phyloP scores from a whole-genome alignment of 2,888 invertebrate genomes.

The Malacosoma neustria region DNA sequence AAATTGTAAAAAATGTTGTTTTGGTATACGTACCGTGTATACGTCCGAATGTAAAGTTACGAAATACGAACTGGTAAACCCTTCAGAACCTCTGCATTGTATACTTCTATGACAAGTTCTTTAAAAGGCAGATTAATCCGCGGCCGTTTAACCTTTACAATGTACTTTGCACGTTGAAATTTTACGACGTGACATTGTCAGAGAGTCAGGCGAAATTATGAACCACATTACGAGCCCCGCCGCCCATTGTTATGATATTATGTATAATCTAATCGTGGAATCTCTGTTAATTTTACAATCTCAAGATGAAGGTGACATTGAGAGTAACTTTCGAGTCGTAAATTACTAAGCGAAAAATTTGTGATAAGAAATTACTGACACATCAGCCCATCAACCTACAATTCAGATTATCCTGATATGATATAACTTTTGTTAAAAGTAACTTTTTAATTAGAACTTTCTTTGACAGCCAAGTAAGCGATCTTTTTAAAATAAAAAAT shows the following conservation, averaged over 20 bases:
- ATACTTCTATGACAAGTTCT: conserved; percentile 28
- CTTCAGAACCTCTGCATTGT: conserved; percentile 5
- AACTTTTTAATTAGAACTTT: too few relatives aligned
- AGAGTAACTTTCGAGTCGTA: background rate
- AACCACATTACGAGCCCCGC: background rate
- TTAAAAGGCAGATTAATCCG: conserved; percentile 42
- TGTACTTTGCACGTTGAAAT: conserved; percentile 19
- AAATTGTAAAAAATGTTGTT: too few relatives aligned
- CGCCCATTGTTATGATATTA: background rate
- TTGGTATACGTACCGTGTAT: too few relatives aligned
- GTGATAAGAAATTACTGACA: too few relatives aligned
- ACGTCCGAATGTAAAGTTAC: too few relatives aligned
- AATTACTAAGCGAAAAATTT: too few relatives aligned
- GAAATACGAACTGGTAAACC: too few relatives aligned
- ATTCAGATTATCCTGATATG: too few relatives aligned
- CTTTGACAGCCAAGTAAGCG: too few relatives aligned
- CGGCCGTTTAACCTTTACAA: conserved; percentile 28
- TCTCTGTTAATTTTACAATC: background rate
- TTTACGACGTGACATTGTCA: conserved; percentile 29
- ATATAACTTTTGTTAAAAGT: too few relatives aligned
- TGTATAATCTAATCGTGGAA: background rate
- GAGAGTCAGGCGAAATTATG: conserved; percentile 7
- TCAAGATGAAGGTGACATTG: background rate
- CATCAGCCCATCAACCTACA: too few relatives aligned
- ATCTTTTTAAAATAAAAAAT: too few relatives aligned